Conservation (phyloP, 2,797 vertebrate species). For the Sparus aurata region DNA sequence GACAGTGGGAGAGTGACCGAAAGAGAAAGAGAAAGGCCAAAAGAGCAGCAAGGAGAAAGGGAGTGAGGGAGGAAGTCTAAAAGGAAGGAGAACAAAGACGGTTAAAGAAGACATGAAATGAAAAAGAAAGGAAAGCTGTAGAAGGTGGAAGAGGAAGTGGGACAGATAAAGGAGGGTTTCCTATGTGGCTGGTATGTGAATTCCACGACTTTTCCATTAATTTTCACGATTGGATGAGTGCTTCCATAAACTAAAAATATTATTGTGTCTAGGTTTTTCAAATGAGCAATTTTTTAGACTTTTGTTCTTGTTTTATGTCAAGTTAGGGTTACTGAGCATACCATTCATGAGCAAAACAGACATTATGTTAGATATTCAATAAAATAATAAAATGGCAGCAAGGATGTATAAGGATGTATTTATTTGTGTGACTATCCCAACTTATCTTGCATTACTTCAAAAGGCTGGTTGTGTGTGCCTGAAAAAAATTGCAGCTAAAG, state of each 20-base stretch:
- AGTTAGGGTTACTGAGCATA: not conserved
- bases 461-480: no score
- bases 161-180: constrained; percentile 27
- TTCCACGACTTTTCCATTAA: constrained; percentile 28
- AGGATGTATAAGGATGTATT: no score
- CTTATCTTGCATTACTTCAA: no score
- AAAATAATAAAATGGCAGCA: not conserved
- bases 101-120: constrained; percentile 14
- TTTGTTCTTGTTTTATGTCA: not conserved
- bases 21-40: constrained; percentile 11
- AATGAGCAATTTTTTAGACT: not conserved
- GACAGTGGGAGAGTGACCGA: constrained; percentile 53
- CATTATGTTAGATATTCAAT: not conserved
- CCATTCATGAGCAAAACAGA: not conserved
- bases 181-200: constrained; percentile 34
- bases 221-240: constrained; percentile 9
- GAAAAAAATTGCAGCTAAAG: no score
- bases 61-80: constrained; percentile 13
- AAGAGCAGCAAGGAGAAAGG: constrained; percentile 27
- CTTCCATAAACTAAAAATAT: constrained; percentile 12
- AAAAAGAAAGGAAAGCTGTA: constrained; percentile 24
- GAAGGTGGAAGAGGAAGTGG: constrained; percentile 19
- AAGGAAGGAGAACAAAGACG: constrained; percentile 42
- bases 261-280: constrained; percentile 6
- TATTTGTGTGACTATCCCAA: no score